Evolutionary conservation across 2,888 invertebrate genomes (phyloP).

Genomic region (Lydus trimaculatus): DNA sequence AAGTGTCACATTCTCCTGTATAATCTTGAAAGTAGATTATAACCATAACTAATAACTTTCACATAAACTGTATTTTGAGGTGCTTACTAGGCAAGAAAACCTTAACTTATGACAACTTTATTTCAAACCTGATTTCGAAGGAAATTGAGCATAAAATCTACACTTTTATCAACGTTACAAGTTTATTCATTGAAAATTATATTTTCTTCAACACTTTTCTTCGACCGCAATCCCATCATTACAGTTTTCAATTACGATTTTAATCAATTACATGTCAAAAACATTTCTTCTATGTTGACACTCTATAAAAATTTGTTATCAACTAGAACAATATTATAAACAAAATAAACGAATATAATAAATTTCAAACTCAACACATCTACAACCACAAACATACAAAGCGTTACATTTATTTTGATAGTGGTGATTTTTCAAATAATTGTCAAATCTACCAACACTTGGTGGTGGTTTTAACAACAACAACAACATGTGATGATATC

Average conservation of each 20-base stretch:
- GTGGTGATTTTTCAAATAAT: conserved; percentile 1
- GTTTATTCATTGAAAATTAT: neutral
- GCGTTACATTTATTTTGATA: neutral
- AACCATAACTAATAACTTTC: conserved; percentile 3
- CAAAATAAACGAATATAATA: neutral
- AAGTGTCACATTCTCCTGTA: neutral
- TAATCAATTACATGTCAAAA: neutral
- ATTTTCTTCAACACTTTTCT: neutral
- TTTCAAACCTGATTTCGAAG: neutral
- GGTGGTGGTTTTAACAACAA: no score
- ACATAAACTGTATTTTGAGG: neutral
- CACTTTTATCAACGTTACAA: conserved; percentile 3
- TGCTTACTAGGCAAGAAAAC: neutral
- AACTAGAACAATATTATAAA: neutral
- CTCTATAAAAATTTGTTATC: conserved; percentile 1
- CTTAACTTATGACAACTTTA: conserved; percentile 5
- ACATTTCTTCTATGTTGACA: neutral
- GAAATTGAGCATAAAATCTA: conserved; percentile 10
- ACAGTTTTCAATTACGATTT: neutral
- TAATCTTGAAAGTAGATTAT: neutral
- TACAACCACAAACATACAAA: neutral
- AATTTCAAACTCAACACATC: neutral
- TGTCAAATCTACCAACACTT: neutral
- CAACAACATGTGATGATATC: no score
- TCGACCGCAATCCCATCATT: neutral